Conservation (phyloP, 1,140 invertebrate genomes). For the Cryptotermes secundus region DNA sequence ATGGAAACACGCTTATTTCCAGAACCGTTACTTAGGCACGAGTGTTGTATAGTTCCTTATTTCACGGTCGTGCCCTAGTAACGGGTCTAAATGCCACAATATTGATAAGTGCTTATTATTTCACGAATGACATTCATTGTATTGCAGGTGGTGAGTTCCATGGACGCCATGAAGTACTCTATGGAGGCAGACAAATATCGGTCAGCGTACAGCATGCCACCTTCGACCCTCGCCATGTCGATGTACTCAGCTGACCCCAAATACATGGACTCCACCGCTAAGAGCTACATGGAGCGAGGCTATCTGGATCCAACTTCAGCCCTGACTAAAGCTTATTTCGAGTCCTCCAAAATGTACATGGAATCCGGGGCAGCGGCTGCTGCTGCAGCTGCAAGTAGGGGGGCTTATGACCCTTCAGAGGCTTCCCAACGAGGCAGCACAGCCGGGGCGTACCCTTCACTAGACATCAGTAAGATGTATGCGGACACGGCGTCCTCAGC, state of each 20-base stretch:
- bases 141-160: constrained; percentile 65
- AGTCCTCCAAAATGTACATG: constrained; percentile 74
- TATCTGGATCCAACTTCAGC: constrained; percentile 65
- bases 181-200: constrained; percentile 75
- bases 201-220: constrained; percentile 62
- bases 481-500: constrained; percentile 49
- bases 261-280: constrained; percentile 59
- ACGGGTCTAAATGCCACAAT: too few species aligned
- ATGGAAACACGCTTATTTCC: too few species aligned
- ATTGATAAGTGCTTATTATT: too few species aligned
- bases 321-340: constrained; percentile 75
- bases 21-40: too few species aligned
- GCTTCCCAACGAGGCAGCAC: not conserved
- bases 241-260: constrained; percentile 70
- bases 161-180: constrained; percentile 77
- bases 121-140: not conserved
- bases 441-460: constrained; percentile 44
- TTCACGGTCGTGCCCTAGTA: too few species aligned
- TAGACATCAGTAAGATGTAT: constrained; percentile 71
- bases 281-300: constrained; percentile 66
- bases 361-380: constrained; percentile 38
- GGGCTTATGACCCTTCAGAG: not conserved
- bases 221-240: constrained; percentile 60
- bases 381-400: constrained; percentile 49
- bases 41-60: too few species aligned